Evolutionary conservation across 2,888 invertebrate species (phyloP).

Genomic region (Acronicta alni): DNA sequence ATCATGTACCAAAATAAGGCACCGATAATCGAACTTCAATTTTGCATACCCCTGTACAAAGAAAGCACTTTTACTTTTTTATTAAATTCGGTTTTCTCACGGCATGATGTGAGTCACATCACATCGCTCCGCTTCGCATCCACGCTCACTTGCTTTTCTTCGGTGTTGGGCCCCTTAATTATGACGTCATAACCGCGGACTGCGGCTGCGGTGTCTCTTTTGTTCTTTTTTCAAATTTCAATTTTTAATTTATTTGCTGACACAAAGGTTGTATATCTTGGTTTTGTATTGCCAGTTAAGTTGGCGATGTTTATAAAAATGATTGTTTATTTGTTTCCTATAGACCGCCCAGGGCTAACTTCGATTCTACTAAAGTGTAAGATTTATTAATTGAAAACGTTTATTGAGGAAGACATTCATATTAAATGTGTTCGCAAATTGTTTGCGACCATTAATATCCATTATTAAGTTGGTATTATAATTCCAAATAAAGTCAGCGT

Average conservation of each 20-base stretch:
- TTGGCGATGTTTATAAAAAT: constrained; percentile 56
- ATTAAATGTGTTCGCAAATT: constrained; percentile 1
- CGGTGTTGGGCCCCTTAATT: constrained; percentile 78
- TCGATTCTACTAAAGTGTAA: constrained; percentile 28
- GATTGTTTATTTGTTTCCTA: constrained; percentile 53
- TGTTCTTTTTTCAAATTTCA: constrained; percentile 72
- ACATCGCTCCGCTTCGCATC: constrained; percentile 56
- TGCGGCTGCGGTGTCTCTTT: constrained; percentile 56
- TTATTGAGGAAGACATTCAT: constrained; percentile 15
- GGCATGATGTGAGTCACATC: constrained; percentile 81
- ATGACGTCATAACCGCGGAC: constrained; percentile 80
- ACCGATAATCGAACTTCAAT: constrained; percentile 80
- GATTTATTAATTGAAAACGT: constrained; percentile 26
- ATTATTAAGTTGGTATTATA: neutral
- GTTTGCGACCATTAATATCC: neutral
- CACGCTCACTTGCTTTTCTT: constrained; percentile 63
- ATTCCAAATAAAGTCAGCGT: constrained; percentile 12
- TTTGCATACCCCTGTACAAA: constrained; percentile 81
- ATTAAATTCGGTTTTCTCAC: constrained; percentile 78
- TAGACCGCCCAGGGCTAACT: constrained; percentile 58
- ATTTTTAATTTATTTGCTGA: constrained; percentile 77
- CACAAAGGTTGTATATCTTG: constrained; percentile 72
- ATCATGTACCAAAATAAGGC: constrained; percentile 81
- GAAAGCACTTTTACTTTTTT: constrained; percentile 88
- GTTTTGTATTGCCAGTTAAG: constrained; percentile 67